Evolutionary conservation across 2,797 vertebrate genomes (phyloP).

Genomic region (Sebastes nivosus): DNA sequence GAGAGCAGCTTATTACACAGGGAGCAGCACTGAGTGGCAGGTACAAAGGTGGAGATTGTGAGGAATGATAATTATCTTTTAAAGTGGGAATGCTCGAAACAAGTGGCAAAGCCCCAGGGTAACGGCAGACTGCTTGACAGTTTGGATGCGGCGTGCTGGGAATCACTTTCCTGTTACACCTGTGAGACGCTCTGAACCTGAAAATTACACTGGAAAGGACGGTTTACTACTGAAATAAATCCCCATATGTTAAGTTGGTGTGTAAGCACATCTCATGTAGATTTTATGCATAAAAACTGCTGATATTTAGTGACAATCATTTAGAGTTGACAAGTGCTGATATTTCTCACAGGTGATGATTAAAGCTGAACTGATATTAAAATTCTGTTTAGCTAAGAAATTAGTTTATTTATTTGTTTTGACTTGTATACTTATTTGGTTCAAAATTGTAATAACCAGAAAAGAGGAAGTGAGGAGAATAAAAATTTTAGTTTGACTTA

Average conservation of each 20-base stretch:
- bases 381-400: not conserved
- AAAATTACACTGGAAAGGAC: not conserved
- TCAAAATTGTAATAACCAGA: not conserved
- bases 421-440: not conserved
- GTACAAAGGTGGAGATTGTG: constrained; percentile 48
- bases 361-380: not conserved
- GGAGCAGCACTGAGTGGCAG: constrained; percentile 50
- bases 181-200: not conserved
- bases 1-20: constrained; percentile 53
- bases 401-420: not conserved
- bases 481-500: not conserved
- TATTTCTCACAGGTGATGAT: not conserved
- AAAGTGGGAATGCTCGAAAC: constrained; percentile 35
- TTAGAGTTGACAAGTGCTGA: not conserved
- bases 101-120: not conserved
- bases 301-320: not conserved
- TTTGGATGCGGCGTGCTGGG: not conserved
- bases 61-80: constrained; percentile 51
- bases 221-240: not conserved
- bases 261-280: not conserved
- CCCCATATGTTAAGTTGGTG: not conserved
- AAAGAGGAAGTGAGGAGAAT: not conserved
- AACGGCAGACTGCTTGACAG: constrained; percentile 29
- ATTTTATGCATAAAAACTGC: not conserved
- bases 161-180: not conserved